Conservation (phyloP, 2,797 vertebrate genomes). For the Channa striata region DNA sequence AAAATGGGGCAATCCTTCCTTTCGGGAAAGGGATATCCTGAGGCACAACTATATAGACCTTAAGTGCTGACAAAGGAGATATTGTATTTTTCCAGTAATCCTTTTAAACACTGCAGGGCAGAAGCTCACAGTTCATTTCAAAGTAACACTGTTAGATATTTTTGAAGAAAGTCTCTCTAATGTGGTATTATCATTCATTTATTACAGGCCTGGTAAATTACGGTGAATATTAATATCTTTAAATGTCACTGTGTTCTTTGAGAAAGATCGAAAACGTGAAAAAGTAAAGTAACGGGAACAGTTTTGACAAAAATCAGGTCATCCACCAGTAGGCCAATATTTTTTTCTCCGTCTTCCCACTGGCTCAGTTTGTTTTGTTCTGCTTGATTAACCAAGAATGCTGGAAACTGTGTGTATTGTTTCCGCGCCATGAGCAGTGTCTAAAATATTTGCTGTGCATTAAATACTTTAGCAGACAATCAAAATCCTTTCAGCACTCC, state of each 20-base stretch:
- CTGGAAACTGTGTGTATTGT: slow-evolving; percentile 81
- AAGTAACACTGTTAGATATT: slow-evolving; percentile 70
- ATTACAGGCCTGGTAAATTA: slow-evolving; percentile 33
- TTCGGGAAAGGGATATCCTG: slow-evolving; percentile 88
- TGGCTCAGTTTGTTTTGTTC: slow-evolving; percentile 81
- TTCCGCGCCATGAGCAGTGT: slow-evolving; percentile 82
- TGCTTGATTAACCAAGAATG: slow-evolving; percentile 84
- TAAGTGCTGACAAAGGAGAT: slow-evolving; percentile 89
- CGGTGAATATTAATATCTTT: slow-evolving; percentile 41
- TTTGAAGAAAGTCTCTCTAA: slow-evolving; percentile 64
- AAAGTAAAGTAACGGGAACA: slow-evolving; percentile 55
- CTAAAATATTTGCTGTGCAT: slow-evolving; percentile 85
- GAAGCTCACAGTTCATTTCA: slow-evolving; percentile 77
- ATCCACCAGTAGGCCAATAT: slow-evolving; percentile 44
- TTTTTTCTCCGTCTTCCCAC: slow-evolving; percentile 54
- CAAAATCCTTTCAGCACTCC: slow-evolving; percentile 83
- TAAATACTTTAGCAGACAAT: slow-evolving; percentile 85
- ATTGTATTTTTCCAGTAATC: slow-evolving; percentile 87
- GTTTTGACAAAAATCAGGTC: slow-evolving; percentile 63
- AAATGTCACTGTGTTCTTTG: slow-evolving; percentile 25
- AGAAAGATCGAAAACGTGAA: slow-evolving; percentile 23
- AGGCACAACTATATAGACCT: slow-evolving; percentile 86
- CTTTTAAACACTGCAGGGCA: slow-evolving; percentile 81
- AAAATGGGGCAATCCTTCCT: slow-evolving; percentile 84
- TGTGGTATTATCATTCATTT: slow-evolving; percentile 70